phyloP scores from a whole-genome alignment of 2,113 vertebrate genomes.

The Corvus cornix region DNA sequence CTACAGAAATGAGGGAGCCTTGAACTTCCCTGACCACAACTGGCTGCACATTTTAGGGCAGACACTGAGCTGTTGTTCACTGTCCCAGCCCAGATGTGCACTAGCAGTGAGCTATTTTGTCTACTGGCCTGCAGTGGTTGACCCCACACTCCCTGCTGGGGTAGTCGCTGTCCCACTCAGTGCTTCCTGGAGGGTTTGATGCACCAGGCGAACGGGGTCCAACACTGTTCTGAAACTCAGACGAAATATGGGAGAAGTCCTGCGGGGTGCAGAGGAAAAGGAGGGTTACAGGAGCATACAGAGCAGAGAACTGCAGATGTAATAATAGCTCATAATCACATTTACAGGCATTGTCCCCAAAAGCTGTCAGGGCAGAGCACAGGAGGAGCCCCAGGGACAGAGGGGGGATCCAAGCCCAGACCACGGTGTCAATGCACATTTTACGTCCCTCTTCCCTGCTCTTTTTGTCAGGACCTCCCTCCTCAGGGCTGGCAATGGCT shows the following conservation, averaged over 20 bases:
- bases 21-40: neutral
- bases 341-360: neutral
- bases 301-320: neutral
- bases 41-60: neutral
- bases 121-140: slow-evolving; percentile 92
- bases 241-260: slow-evolving; percentile 92
- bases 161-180: slow-evolving; percentile 94
- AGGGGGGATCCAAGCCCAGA: fast-evolving
- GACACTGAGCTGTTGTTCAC: neutral
- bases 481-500: fast-evolving
- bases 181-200: slow-evolving; percentile 82
- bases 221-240: slow-evolving; percentile 91
- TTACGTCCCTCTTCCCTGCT: neutral
- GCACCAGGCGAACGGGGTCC: slow-evolving; percentile 91
- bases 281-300: neutral
- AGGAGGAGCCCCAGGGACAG: neutral
- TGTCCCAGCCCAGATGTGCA: neutral
- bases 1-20: neutral
- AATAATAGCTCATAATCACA: fast-evolving
- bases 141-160: slow-evolving; percentile 93
- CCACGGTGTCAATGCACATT: neutral
- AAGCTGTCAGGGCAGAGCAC: fast-evolving
- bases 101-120: neutral
- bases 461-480: neutral
- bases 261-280: slow-evolving; percentile 33